Evolutionary conservation across 1,140 invertebrate species (phyloP).

Genomic region (Zelostemma sp.): DNA sequence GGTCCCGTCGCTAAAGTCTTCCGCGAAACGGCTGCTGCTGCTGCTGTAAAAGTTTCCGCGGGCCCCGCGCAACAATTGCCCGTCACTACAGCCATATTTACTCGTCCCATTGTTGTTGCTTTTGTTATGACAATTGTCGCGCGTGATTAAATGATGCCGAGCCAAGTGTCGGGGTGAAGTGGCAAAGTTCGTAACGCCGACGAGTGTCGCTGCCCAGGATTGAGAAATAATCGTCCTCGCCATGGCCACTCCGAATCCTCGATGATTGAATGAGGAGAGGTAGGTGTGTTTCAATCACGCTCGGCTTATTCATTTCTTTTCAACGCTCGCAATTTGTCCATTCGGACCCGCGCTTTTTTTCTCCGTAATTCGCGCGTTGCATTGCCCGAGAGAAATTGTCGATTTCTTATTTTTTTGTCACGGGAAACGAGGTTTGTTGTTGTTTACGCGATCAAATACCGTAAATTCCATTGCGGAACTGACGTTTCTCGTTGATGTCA

Average conservation of each 20-base stretch:
- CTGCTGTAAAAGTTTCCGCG: constrained; percentile 53
- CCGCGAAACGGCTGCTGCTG: background rate
- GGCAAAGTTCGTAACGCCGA: background rate
- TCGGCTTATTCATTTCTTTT: no score
- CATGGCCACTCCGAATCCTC: background rate
- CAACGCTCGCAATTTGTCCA: no score
- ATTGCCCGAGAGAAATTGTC: no score
- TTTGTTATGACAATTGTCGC: constrained; percentile 59
- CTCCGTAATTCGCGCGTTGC: no score
- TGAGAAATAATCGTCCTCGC: background rate
- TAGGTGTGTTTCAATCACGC: no score
- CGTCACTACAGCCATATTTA: constrained; percentile 53
- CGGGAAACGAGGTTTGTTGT: no score
- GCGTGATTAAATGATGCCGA: constrained; percentile 21
- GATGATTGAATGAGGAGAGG: background rate
- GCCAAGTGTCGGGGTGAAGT: constrained; percentile 25
- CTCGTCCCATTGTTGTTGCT: constrained; percentile 42
- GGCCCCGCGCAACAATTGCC: constrained; percentile 37
- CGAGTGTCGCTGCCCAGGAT: background rate
- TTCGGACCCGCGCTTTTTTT: no score
- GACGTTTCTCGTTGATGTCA: no score
- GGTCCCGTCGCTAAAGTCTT: no score
- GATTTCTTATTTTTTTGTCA: no score
- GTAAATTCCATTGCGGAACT: no score
- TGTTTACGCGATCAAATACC: no score